Evolutionary conservation across 35 echinoderm and acorn worm species (phyloP).

Genomic region (Acanthaster planci): DNA sequence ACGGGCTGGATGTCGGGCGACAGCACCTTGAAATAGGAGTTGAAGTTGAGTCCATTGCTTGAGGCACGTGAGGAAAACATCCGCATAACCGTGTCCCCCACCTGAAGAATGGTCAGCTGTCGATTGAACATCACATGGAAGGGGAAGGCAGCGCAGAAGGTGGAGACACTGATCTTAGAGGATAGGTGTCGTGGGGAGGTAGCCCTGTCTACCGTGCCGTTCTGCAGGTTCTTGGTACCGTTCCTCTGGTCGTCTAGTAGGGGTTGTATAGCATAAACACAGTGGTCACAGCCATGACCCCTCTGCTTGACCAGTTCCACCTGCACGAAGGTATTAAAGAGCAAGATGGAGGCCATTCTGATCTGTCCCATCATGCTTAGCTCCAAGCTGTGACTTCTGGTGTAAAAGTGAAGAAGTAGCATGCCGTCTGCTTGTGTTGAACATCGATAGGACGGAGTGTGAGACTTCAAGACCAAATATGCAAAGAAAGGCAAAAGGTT

Average conservation of each 20-base stretch:
- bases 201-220: not conserved
- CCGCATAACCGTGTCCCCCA: slow-evolving; percentile 84
- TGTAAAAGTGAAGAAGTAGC: slow-evolving; percentile 76
- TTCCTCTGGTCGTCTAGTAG: slow-evolving; percentile 56
- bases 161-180: slow-evolving; percentile 64
- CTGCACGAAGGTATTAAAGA: slow-evolving; percentile 95
- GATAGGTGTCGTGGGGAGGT: slow-evolving; percentile 40
- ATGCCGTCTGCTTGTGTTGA: slow-evolving; percentile 52
- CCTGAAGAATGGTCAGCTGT: slow-evolving; percentile 72
- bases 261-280: slow-evolving; percentile 76
- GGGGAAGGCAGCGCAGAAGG: slow-evolving; percentile 82
- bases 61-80: slow-evolving; percentile 70
- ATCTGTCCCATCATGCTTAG: slow-evolving; percentile 95
- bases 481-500: not conserved
- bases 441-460: slow-evolving; percentile 82
- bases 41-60: slow-evolving; percentile 76
- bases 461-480: slow-evolving; percentile 17
- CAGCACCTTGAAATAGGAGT: slow-evolving; percentile 78
- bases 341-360: slow-evolving; percentile 84
- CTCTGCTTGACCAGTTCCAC: slow-evolving; percentile 71
- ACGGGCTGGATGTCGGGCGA: slow-evolving; percentile 64
- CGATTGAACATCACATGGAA: slow-evolving; percentile 89
- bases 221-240: slow-evolving; percentile 35
- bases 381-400: slow-evolving; percentile 74
- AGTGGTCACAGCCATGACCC: slow-evolving; percentile 56